Evolutionary conservation across 2,113 vertebrate genomes (phyloP), one percentile per base, ranked within the genome.

Genomic region (Lipotes vexillifer): DNA sequence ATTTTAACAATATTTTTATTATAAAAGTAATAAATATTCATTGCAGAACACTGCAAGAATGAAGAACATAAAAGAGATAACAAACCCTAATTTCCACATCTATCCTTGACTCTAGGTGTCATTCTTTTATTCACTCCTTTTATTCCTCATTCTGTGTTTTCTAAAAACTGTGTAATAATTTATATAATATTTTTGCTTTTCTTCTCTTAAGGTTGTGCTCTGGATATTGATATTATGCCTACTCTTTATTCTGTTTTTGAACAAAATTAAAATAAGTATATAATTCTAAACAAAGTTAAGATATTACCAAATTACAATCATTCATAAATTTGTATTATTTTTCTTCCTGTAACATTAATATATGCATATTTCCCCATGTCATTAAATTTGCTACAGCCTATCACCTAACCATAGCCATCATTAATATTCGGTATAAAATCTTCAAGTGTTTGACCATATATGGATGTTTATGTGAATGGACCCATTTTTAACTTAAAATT

Each of bases 71-170:
- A 27, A 21, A 27, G n/a, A 46, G 13, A 21, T n/a, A 38, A 12
- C 7, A 3, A 69, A 3, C 36, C 55, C 36, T 3, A 9, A 3
- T 2, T 2, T 1, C 38, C 11, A 12, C 11, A 9, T 8, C 1
- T 21, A 7, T 13, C 3, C 27, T 23, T 5, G 21, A n/a, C 72
- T 18, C 2, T 7, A 21, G 0, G 1, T 12, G 0, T 5, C 3
- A 0, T 52, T 27, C 36, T 29, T 4, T 5, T 3, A 0, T 9
- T 7, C 17, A 6, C 4, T n/a, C 57, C 12, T 88, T 29, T 18
- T 5, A 59, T 5, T 44, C 41, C 57, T 63, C n/a, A 31, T 61
- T 52, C 38, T n/a, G 63, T 46, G 2, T 63, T 86, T 69, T 57
- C 31, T 25, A 66, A 57, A 49, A 49, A 74, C 66, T 2, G 6